phyloP scores from a whole-genome alignment of 92 coral and sea anemone species.

The Zoanthus solanderi region DNA sequence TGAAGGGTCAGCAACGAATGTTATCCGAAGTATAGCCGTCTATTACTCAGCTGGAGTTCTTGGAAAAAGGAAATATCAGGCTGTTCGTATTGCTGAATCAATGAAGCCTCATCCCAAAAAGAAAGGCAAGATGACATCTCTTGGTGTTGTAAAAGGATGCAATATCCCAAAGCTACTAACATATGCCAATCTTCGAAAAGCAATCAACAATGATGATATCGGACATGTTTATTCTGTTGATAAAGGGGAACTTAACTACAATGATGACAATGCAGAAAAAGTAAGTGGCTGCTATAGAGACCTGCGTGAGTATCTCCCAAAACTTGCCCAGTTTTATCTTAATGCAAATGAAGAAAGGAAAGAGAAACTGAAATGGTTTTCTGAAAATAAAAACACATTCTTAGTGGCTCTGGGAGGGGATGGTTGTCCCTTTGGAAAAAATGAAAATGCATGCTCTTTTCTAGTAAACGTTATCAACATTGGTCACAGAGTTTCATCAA shows the following conservation, averaged over 20 bases:
- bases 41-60: slow-evolving; percentile 50
- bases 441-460: slow-evolving; percentile 51
- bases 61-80: slow-evolving; percentile 72
- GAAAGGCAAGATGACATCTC: slow-evolving; percentile 50
- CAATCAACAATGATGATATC: slow-evolving; percentile 58
- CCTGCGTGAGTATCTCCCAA: slow-evolving; percentile 61
- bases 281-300: slow-evolving; percentile 73
- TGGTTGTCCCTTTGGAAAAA: slow-evolving; percentile 65
- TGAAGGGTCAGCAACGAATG: background rate
- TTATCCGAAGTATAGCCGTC: too few species aligned
- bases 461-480: slow-evolving; percentile 66
- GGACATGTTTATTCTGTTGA: slow-evolving; percentile 58
- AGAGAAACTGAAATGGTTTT: slow-evolving; percentile 73
- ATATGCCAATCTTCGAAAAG: slow-evolving; percentile 54
- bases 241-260: slow-evolving; percentile 33
- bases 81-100: slow-evolving; percentile 58
- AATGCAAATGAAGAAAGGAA: slow-evolving; percentile 25
- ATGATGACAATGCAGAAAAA: slow-evolving; percentile 27
- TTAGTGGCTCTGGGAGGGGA: slow-evolving; percentile 75
- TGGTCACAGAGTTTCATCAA: slow-evolving; percentile 53
- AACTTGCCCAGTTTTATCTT: slow-evolving; percentile 70
- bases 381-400: slow-evolving; percentile 67
- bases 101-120: slow-evolving; percentile 56
- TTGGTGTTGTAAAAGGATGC: slow-evolving; percentile 59
- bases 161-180: slow-evolving; percentile 67